Percentiles rank a stretch among this genome's conserved stretches.
These are phyloP conservation scores for Anoncus sp. DNA, from an alignment of 2,888 invertebrate species.

Conservation along the genomic window DNA sequence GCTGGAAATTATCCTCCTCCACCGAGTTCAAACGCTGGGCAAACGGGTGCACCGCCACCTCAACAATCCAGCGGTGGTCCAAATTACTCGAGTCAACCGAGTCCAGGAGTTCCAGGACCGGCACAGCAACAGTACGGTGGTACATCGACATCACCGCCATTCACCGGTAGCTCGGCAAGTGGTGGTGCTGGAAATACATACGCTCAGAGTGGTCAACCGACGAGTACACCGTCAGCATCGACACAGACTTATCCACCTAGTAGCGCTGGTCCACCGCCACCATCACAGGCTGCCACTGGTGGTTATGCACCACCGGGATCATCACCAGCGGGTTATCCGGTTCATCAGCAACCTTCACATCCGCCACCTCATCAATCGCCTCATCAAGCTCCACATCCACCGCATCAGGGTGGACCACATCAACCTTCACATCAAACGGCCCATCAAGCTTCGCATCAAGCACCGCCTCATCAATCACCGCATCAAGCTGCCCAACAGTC, in stretches of 20 bases:
- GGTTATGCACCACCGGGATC: conserved; percentile 85
- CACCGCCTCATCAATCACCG: conserved; percentile 82
- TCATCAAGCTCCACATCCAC: conserved; percentile 75
- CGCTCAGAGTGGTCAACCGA: conserved; percentile 81
- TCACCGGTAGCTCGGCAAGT: conserved; percentile 77
- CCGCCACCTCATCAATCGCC: conserved; percentile 81
- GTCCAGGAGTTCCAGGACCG: conserved; percentile 83
- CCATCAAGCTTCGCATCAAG: conserved; percentile 75
- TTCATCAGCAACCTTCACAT: conserved; percentile 78
- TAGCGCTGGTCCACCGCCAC: conserved; percentile 80
- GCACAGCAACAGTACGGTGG: conserved; percentile 81
- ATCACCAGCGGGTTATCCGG: conserved; percentile 87
- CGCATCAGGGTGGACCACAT: conserved; percentile 74
- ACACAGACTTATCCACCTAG: conserved; percentile 87
- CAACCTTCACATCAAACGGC: conserved; percentile 75
- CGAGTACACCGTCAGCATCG: conserved; percentile 83
- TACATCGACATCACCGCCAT: conserved; percentile 81
- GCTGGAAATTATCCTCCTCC: conserved; percentile 84
- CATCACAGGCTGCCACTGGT: conserved; percentile 79
- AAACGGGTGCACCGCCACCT: conserved; percentile 76
- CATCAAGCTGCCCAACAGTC: conserved; percentile 84
- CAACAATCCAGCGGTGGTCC: conserved; percentile 84
- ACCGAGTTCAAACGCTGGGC: conserved; percentile 78
- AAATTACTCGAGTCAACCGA: conserved; percentile 85
- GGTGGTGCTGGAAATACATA: conserved; percentile 80